These are phyloP conservation scores for Tragelaphus scriptus DNA, from an alignment of 2,113 vertebrate genomes.

Conservation along the genomic window DNA sequence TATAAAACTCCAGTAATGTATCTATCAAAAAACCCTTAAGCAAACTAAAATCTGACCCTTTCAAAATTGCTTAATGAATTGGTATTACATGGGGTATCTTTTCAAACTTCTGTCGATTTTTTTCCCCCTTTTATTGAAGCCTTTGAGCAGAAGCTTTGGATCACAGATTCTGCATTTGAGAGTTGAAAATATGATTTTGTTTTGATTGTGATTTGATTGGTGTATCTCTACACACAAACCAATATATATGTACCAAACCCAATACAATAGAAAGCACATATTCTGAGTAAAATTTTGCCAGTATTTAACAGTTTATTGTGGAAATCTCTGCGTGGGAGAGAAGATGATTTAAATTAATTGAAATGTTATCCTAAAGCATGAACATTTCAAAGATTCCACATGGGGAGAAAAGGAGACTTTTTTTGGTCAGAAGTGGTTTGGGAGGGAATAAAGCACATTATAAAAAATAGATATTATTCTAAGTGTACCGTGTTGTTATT, in stretches of 20 bases:
- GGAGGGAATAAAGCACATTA: background rate
- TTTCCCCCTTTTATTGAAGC: background rate
- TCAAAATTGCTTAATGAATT: conserved; percentile 65
- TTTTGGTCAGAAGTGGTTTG: conserved; percentile 8
- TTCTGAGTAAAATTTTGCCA: conserved; percentile 35
- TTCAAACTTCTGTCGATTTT: conserved; percentile 33
- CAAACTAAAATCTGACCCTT: conserved; percentile 64
- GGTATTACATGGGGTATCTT: conserved; percentile 37
- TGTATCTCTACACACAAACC: background rate
- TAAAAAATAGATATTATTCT: background rate
- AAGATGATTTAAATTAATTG: conserved; percentile 20
- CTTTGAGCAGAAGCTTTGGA: conserved; percentile 39
- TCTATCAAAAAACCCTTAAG: conserved; percentile 67
- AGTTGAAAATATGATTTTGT: conserved; percentile 38
- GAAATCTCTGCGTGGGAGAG: background rate
- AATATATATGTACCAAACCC: background rate
- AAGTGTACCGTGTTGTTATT: background rate
- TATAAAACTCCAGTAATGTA: conserved; percentile 60
- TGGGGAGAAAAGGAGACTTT: background rate
- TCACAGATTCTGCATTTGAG: conserved; percentile 24
- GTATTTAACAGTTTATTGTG: conserved; percentile 25
- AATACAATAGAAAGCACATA: background rate
- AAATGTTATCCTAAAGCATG: conserved; percentile 19
- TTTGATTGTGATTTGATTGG: conserved; percentile 47
- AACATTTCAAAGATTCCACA: background rate